phyloP scores from a whole-genome alignment of 2,797 vertebrate species.

The Aldrovandia affinis region DNA sequence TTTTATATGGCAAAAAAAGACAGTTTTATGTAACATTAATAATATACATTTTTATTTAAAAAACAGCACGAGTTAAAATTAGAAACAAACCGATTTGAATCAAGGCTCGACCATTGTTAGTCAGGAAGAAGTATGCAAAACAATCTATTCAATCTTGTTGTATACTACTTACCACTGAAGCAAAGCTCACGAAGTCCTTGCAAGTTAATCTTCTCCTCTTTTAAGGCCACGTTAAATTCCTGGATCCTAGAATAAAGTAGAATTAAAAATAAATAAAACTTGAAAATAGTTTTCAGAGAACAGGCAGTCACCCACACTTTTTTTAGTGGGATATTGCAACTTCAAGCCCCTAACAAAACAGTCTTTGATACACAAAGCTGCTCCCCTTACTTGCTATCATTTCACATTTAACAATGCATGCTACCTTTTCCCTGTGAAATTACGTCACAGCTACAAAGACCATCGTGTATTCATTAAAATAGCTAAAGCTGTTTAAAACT shows the following conservation, averaged over 20 bases:
- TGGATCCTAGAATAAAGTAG: constrained; percentile 86
- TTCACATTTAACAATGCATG: not conserved
- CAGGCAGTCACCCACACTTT: too few relatives aligned
- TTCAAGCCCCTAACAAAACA: not conserved
- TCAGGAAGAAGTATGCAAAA: not conserved
- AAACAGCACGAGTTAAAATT: too few relatives aligned
- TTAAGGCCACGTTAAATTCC: constrained; percentile 86
- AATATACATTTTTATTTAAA: not conserved
- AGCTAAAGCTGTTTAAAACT: not conserved
- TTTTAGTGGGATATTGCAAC: not conserved
- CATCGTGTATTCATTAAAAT: not conserved
- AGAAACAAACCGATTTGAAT: not conserved
- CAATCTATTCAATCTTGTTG: too few relatives aligned
- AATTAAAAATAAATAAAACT: not conserved
- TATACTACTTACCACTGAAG: constrained; percentile 84
- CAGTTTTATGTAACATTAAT: not conserved
- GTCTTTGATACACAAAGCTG: not conserved
- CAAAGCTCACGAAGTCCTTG: constrained; percentile 85
- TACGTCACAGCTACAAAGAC: not conserved
- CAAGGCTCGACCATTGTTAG: not conserved
- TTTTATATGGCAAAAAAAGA: not conserved
- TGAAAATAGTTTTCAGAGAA: not conserved
- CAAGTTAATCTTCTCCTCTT: constrained; percentile 83
- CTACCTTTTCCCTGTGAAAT: not conserved
- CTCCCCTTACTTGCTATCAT: not conserved